These are phyloP conservation scores for Nomia melanderi DNA, from an alignment of 1,140 invertebrate species.

Conservation along the genomic window DNA sequence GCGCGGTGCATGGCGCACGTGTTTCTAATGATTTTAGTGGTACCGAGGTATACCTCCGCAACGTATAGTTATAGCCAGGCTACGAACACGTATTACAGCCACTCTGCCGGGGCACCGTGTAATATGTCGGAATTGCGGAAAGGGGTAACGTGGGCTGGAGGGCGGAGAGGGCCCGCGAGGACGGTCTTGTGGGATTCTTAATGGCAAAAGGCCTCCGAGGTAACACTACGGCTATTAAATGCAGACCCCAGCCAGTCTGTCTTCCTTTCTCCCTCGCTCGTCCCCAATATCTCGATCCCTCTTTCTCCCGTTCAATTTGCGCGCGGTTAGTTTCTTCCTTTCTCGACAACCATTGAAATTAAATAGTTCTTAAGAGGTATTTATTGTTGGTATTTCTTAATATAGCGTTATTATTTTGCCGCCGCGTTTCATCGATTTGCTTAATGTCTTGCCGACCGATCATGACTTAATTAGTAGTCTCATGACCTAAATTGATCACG, in stretches of 20 bases:
- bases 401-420: background rate
- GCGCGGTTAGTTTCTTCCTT: slow-evolving; percentile 27
- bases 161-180: slow-evolving; percentile 51
- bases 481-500: too few relatives aligned
- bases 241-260: slow-evolving; percentile 53
- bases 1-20: slow-evolving; percentile 70
- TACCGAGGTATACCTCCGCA: slow-evolving; percentile 70
- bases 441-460: too few relatives aligned
- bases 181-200: slow-evolving; percentile 78
- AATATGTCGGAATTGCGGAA: slow-evolving; percentile 72
- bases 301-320: background rate
- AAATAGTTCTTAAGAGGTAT: background rate
- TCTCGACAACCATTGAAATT: background rate
- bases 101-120: slow-evolving; percentile 67
- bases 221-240: slow-evolving; percentile 78
- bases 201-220: slow-evolving; percentile 74
- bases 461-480: too few relatives aligned
- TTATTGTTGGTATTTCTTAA: background rate
- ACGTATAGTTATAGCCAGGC: slow-evolving; percentile 69
- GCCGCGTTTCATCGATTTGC: background rate
- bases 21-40: slow-evolving; percentile 79
- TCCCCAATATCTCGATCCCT: background rate
- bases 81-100: slow-evolving; percentile 71
- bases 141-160: slow-evolving; percentile 46
- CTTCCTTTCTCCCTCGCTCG: slow-evolving; percentile 13